phyloP scores from a whole-genome alignment of 2,888 invertebrate species.

The Dioctria linearis region DNA sequence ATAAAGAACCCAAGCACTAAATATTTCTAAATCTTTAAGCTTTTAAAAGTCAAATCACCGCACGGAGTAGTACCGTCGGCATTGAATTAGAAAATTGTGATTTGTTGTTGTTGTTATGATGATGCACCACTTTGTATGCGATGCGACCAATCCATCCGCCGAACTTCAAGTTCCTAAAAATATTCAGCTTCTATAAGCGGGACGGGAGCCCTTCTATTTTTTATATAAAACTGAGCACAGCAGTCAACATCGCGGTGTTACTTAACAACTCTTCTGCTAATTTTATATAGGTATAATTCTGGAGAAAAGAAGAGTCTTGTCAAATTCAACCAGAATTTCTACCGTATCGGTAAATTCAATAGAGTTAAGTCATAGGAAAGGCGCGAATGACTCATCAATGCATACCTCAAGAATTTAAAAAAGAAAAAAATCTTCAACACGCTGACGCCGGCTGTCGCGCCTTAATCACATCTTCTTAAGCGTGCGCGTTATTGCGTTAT shows the following conservation, averaged over 20 bases:
- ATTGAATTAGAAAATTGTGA: no score
- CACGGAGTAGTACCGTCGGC: no score
- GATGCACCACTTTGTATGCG: no score
- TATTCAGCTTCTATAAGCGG: neutral
- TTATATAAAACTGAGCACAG: neutral
- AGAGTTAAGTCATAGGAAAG: slow-evolving; percentile 10
- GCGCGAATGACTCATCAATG: neutral
- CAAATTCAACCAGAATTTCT: neutral
- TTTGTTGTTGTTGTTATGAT: no score
- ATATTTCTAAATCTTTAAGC: no score
- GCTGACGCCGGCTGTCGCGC: neutral
- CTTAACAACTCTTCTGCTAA: neutral
- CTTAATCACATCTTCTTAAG: neutral
- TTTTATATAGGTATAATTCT: neutral
- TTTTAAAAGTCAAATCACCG: no score
- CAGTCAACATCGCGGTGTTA: neutral
- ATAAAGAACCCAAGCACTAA: no score
- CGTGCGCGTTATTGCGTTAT: neutral
- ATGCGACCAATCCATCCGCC: neutral
- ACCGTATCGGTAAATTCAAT: slow-evolving; percentile 11
- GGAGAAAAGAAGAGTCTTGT: neutral
- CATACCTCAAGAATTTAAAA: slow-evolving; percentile 11
- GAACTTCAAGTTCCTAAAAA: neutral
- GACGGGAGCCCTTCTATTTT: slow-evolving; percentile 4
- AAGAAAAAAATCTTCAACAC: neutral